Evolutionary conservation across 1,140 invertebrate species (phyloP).

Genomic region (Popillia japonica): DNA sequence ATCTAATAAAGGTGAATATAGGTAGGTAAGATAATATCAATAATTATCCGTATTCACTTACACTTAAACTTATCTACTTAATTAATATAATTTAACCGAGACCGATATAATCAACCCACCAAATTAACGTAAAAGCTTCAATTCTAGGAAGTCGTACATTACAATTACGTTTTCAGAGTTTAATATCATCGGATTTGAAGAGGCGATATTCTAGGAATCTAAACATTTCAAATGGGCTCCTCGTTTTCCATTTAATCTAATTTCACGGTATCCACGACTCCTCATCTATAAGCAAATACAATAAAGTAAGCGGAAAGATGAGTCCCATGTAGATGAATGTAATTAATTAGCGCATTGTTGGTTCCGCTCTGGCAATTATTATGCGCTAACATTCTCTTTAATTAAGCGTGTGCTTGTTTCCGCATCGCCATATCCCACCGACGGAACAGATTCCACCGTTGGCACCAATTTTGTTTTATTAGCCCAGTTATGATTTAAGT

Average conservation of each 20-base stretch:
- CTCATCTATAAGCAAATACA: slow-evolving; percentile 23
- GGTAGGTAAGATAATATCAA: background rate
- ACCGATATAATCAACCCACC: background rate
- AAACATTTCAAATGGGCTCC: background rate
- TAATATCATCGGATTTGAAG: background rate
- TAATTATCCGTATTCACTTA: background rate
- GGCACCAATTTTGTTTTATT: background rate
- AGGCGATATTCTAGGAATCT: slow-evolving; percentile 23
- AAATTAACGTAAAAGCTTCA: background rate
- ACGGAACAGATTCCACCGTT: background rate
- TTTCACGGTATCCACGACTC: slow-evolving; percentile 27
- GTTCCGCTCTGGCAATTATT: slow-evolving; percentile 28
- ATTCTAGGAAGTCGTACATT: slow-evolving; percentile 8
- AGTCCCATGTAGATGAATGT: slow-evolving; percentile 22
- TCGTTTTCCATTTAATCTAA: slow-evolving; percentile 34
- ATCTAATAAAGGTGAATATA: too few species aligned
- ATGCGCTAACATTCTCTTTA: slow-evolving; percentile 19
- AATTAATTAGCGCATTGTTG: slow-evolving; percentile 34
- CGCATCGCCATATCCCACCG: background rate
- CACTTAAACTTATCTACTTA: background rate
- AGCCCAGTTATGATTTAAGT: background rate
- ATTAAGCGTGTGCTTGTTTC: slow-evolving; percentile 30
- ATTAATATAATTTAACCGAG: background rate
- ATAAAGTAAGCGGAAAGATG: slow-evolving; percentile 32
- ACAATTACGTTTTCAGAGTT: background rate